Percentiles rank a stretch among this genome's conserved stretches.
phyloP scores from a whole-genome alignment of 2,113 vertebrate species.

The Trachemys scripta region DNA sequence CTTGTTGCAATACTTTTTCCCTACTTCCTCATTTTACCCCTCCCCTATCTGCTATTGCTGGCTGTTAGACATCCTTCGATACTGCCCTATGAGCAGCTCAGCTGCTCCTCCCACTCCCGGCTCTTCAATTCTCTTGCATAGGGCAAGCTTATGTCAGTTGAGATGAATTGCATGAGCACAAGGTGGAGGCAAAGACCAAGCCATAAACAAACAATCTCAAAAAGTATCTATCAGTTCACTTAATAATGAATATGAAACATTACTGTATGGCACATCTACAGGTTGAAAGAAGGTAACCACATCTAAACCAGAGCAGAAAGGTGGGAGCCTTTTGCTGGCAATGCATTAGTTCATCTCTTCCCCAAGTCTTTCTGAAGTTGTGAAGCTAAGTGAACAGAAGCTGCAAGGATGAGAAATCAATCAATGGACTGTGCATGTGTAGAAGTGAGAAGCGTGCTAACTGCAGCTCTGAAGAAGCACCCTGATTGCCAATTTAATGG shows the following conservation, averaged over 20 bases:
- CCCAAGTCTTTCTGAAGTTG: too few relatives aligned
- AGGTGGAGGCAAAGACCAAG: neutral
- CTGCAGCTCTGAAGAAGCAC: neutral
- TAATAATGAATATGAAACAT: neutral
- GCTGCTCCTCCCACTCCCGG: neutral
- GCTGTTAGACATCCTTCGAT: neutral
- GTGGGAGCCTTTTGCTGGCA: neutral
- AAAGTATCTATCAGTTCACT: neutral
- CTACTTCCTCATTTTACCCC: neutral
- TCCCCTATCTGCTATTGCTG: neutral
- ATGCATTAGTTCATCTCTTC: neutral
- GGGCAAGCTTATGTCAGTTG: neutral
- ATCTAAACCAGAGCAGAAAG: neutral
- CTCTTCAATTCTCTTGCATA: constrained; percentile 4
- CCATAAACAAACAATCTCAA: neutral
- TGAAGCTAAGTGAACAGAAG: neutral
- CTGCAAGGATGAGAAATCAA: neutral
- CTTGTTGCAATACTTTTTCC: neutral
- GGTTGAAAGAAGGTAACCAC: neutral
- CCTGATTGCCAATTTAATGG: neutral
- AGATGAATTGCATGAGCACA: neutral
- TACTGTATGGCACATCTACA: neutral
- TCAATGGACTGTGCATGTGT: neutral
- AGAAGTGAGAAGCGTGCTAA: neutral
- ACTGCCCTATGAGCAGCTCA: neutral